Conservation (phyloP, 2,113 vertebrate genomes). For the Myiozetetes cayanensis region DNA sequence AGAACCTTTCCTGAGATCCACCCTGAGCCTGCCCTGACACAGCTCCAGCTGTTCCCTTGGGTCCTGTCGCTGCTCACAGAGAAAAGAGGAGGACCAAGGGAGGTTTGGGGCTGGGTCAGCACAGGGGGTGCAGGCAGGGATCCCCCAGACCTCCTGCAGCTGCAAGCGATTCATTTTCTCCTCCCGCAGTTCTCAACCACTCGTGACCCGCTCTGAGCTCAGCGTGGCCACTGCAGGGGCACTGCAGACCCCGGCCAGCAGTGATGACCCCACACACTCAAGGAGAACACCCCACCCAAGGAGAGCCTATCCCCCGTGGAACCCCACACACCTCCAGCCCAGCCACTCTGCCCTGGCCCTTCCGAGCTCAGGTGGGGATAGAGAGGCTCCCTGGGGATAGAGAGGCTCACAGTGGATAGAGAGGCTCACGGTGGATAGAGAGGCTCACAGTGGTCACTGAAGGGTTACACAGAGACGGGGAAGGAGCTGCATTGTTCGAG, state of each 20-base stretch:
- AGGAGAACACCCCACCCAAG: neutral
- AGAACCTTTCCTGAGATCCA: fast-evolving
- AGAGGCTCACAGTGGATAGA: too few relatives aligned
- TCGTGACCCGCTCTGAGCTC: neutral
- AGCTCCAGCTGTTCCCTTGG: neutral
- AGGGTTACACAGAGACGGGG: neutral
- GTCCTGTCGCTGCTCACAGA: neutral
- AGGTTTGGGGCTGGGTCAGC: fast-evolving
- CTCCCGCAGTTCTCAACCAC: neutral
- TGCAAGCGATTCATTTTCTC: fast-evolving
- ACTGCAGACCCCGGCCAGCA: neutral
- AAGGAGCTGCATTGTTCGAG: neutral
- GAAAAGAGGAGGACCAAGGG: neutral
- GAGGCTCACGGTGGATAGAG: neutral
- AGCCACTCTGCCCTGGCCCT: neutral
- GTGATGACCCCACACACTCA: neutral
- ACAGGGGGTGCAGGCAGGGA: neutral
- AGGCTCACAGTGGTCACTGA: fast-evolving
- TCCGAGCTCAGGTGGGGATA: neutral
- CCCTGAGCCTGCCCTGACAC: fast-evolving
- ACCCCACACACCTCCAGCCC: too few relatives aligned
- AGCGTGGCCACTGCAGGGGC: fast-evolving
- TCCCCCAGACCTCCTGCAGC: neutral
- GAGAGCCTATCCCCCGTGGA: fast-evolving
- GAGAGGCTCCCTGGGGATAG: too few relatives aligned